A percentile compares a stretch with the other conserved stretches of the same genome.
Conservation (phyloP, 2,888 invertebrate genomes). For the Cryptus viduatorius region DNA sequence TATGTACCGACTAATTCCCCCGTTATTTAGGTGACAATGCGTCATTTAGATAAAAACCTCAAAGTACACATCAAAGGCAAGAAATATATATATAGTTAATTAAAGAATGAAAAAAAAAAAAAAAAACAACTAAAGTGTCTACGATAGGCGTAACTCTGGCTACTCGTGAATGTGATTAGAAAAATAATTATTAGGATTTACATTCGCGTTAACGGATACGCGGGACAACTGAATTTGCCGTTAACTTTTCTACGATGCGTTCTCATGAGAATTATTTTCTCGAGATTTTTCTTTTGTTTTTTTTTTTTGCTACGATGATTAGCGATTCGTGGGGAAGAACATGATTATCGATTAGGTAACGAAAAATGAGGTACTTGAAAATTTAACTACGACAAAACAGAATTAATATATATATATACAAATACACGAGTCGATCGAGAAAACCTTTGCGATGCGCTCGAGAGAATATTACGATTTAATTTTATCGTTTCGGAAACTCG, state of each 20-base stretch:
- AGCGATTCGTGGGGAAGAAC: slow-evolving; percentile 66
- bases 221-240: background rate
- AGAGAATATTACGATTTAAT: background rate
- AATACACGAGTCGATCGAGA: slow-evolving; percentile 1
- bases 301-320: slow-evolving; percentile 37
- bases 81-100: slow-evolving; percentile 8
- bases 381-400: slow-evolving; percentile 24
- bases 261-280: slow-evolving; percentile 9
- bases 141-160: slow-evolving; percentile 1
- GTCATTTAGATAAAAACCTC: slow-evolving; percentile 16
- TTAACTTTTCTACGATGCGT: background rate
- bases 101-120: background rate
- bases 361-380: slow-evolving; percentile 58
- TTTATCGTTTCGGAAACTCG: background rate
- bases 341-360: slow-evolving; percentile 70
- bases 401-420: slow-evolving; percentile 1
- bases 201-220: background rate
- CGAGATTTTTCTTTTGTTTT: background rate
- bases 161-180: background rate
- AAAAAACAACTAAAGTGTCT: background rate
- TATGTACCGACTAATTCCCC: background rate
- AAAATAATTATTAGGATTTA: background rate
- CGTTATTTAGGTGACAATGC: slow-evolving; percentile 13
- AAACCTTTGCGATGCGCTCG: background rate
- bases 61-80: slow-evolving; percentile 15